These are phyloP conservation scores for Sorex fumeus DNA, from an alignment of 2,113 vertebrate genomes.

Conservation along the genomic window DNA sequence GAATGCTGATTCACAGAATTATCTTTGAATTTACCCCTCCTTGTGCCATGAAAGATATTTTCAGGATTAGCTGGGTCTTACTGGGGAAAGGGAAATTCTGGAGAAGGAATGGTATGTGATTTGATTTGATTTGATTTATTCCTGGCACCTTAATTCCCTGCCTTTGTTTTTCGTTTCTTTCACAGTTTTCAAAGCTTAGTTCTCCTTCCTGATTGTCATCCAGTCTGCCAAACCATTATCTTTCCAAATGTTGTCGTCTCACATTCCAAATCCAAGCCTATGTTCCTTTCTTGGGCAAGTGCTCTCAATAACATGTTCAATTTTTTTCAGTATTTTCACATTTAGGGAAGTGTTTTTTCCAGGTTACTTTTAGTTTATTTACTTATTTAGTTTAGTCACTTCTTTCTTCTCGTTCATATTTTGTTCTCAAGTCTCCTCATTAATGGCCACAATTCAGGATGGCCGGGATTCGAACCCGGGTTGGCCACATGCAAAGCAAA, in stretches of 20 bases:
- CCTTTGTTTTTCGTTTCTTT: neutral
- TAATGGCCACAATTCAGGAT: neutral
- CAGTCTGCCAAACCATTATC: neutral
- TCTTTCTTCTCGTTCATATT: neutral
- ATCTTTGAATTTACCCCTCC: no score
- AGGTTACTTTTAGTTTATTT: neutral
- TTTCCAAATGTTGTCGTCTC: neutral
- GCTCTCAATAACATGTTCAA: rapidly evolving
- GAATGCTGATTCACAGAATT: neutral
- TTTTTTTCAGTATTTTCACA: neutral
- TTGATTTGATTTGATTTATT: neutral
- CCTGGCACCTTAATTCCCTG: neutral
- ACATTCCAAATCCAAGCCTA: neutral
- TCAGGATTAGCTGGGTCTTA: neutral
- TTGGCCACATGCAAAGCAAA: no score
- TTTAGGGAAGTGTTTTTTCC: neutral
- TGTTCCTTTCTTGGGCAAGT: rapidly evolving
- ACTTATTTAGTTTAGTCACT: neutral
- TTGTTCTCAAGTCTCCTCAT: neutral
- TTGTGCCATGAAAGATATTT: neutral
- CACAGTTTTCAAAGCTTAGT: neutral
- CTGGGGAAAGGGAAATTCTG: neutral
- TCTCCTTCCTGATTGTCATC: neutral
- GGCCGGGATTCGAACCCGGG: no score
- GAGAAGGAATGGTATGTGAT: neutral